phyloP scores from a whole-genome alignment of 2,888 invertebrate genomes.

The Protonemura montana region DNA sequence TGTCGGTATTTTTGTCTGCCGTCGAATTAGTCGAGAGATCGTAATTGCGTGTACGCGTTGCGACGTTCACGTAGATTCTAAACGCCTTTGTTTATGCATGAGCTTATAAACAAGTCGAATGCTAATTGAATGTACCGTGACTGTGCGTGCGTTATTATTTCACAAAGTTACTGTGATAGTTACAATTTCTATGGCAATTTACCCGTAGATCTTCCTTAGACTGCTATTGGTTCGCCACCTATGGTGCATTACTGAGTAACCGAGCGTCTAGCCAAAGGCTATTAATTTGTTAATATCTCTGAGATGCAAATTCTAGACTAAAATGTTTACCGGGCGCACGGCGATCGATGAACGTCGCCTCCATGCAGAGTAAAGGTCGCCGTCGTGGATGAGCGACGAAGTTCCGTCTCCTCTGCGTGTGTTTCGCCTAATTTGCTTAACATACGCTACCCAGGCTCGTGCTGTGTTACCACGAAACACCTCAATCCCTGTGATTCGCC shows the following conservation, averaged over 20 bases:
- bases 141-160: too few species aligned
- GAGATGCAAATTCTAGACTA: too few species aligned
- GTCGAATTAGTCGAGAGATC: neutral
- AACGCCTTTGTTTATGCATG: neutral
- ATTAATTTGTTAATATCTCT: too few species aligned
- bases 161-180: too few species aligned
- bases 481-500: too few species aligned
- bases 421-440: neutral
- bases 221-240: too few species aligned
- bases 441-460: neutral
- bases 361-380: neutral
- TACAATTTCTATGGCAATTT: too few species aligned
- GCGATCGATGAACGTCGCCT: neutral
- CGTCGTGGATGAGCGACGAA: neutral
- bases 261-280: too few species aligned
- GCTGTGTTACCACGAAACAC: neutral
- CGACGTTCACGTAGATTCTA: neutral
- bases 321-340: neutral
- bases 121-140: too few species aligned
- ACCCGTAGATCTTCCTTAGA: too few species aligned
- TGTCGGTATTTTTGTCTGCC: neutral
- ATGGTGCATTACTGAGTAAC: too few species aligned
- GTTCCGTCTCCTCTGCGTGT: neutral
- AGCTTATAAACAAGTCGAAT: neutral
- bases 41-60: neutral